Conservation (phyloP, 2,888 invertebrate genomes). For the Pandemis corylana region DNA sequence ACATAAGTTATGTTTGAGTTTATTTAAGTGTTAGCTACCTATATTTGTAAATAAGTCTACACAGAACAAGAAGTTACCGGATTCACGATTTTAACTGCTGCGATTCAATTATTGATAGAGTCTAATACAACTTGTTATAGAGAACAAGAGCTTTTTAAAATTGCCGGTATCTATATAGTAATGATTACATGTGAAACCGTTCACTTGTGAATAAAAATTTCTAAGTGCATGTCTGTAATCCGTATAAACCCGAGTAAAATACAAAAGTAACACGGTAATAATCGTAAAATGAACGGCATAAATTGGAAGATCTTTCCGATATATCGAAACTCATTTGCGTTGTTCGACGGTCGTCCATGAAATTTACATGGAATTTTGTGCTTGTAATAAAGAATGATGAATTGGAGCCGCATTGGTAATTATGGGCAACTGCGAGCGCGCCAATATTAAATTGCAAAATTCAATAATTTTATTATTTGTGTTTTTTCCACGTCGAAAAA, state of each 20-base stretch:
- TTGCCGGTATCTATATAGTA: not conserved
- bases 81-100: not conserved
- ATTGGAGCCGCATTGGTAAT: constrained; percentile 83
- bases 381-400: constrained; percentile 84
- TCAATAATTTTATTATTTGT: constrained; percentile 78
- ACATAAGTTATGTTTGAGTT: too few species aligned
- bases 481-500: constrained; percentile 47
- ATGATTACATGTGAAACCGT: not conserved
- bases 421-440: constrained; percentile 76
- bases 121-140: too few species aligned
- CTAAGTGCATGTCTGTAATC: not conserved
- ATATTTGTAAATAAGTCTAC: not conserved
- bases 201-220: not conserved
- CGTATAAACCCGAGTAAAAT: not conserved
- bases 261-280: constrained; percentile 33
- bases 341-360: constrained; percentile 71
- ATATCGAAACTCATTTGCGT: constrained; percentile 74
- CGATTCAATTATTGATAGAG: not conserved
- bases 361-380: constrained; percentile 83
- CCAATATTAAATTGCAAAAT: constrained; percentile 78
- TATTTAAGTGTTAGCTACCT: too few species aligned
- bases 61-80: not conserved
- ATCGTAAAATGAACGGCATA: constrained; percentile 50
- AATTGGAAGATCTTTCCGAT: constrained; percentile 68
- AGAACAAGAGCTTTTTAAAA: not conserved